Evolutionary conservation across 1,140 invertebrate species (phyloP).

Genomic region (Rhynchophorus ferrugineus): DNA sequence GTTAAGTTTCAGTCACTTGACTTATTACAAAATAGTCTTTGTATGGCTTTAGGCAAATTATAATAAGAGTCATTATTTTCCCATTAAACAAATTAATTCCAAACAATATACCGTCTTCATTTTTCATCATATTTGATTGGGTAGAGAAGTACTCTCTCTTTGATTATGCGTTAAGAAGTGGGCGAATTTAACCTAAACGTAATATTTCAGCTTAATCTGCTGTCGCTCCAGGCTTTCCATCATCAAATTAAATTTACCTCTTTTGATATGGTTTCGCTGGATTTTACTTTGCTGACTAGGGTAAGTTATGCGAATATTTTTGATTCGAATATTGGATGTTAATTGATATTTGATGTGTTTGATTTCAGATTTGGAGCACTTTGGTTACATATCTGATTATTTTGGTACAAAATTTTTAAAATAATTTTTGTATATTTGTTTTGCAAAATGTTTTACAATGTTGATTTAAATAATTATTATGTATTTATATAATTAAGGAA

Average conservation of each 20-base stretch:
- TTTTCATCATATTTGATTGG: too few relatives aligned
- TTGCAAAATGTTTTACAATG: background rate
- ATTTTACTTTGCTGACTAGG: background rate
- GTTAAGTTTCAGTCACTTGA: too few relatives aligned
- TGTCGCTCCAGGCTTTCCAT: constrained; percentile 3
- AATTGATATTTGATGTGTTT: too few relatives aligned
- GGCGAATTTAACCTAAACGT: background rate
- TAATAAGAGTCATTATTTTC: too few relatives aligned
- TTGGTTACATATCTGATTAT: constrained; percentile 7
- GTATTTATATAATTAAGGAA: too few relatives aligned
- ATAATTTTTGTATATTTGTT: background rate
- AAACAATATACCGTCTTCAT: too few relatives aligned
- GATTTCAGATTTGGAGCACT: constrained; percentile 7
- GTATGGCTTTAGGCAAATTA: too few relatives aligned
- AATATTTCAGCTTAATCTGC: background rate
- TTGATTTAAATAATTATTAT: background rate
- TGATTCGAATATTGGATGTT: too few relatives aligned
- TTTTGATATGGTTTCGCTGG: constrained; percentile 2
- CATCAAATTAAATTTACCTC: constrained; percentile 3
- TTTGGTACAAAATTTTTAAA: constrained; percentile 8
- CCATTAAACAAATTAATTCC: too few relatives aligned
- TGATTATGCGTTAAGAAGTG: too few relatives aligned
- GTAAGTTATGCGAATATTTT: background rate
- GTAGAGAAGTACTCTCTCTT: too few relatives aligned
- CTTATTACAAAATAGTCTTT: too few relatives aligned